Base-by-base conservation (phyloP, 1,140 invertebrate genomes). In the Drosophila nikananu region DNA sequence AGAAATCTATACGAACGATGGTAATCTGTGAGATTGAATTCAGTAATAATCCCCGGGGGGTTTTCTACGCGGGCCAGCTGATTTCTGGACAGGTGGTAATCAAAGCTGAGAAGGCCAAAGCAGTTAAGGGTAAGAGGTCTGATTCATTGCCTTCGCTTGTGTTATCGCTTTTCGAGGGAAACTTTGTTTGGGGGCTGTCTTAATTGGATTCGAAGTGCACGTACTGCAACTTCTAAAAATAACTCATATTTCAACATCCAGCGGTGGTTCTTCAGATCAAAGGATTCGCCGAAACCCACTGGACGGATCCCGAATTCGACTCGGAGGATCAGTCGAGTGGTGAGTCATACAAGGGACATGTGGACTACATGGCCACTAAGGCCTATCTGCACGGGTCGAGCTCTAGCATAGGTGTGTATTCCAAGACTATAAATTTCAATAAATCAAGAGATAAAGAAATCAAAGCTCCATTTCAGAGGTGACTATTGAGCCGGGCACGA, bases 21-120 rank as follows among this genome's bases (percentile, higher is more conserved):
- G 80, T 92, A 19, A 78, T 48, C 23, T 92, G 91, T 72, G 74
- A 78, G 42, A 92, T 92, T 63, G 49, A 81, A 9, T 94, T 95
- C 55, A 93, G 66, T 15, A 80, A 94, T 51, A 94, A 94, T 83
- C 87, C 93, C 3, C 81, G 77, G 15, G 90, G 81, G 13, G 91
- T 93, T 19, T 95, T 94, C 75, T 95, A 93, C 92, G 93, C 93
- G 49, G 94, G 94, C 12, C 93, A 95, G 82, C 83, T 87, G 15
- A 78, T 95, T 5, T 91, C 91, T 12, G 94, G 94, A 17, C 84
- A 82, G 73, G 91, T 94, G 19, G 66, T 94, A 15, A 59, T 95
- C 10, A 89, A 80, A 35, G 61, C 92, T 6, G 93, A 94, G 42
- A 92, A 93, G 49, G 75, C 91, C 0, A 94, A 94, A 66, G 93